Evolutionary conservation across 1,140 invertebrate genomes (phyloP).

Genomic region (Oscheius sp.): DNA sequence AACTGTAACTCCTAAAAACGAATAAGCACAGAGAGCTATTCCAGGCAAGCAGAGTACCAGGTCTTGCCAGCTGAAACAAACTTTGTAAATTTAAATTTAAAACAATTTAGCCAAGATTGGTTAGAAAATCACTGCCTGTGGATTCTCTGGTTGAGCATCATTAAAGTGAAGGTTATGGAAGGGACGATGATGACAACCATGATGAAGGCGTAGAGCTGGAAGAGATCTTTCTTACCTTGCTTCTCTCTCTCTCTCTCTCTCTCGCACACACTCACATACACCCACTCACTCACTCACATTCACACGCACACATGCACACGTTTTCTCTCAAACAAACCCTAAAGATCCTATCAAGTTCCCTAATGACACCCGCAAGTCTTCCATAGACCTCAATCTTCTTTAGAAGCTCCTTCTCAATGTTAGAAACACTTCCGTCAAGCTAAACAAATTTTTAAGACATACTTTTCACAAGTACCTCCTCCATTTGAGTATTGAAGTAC

Average conservation of each 20-base stretch:
- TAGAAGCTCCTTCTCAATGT: slow-evolving; percentile 9
- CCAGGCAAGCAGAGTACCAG: slow-evolving; percentile 21
- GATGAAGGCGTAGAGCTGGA: slow-evolving; percentile 43
- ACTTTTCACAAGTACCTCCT: neutral
- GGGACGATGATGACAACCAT: slow-evolving; percentile 46
- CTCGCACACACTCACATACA: too few species aligned
- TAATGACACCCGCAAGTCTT: slow-evolving; percentile 16
- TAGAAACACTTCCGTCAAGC: neutral
- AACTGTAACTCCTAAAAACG: slow-evolving; percentile 38
- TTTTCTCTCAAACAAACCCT: slow-evolving; percentile 11
- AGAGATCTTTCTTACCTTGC: neutral
- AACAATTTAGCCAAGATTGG: too few species aligned
- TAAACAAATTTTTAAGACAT: neutral
- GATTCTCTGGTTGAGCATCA: slow-evolving; percentile 31
- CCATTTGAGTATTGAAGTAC: slow-evolving; percentile 31
- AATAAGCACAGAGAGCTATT: slow-evolving; percentile 36
- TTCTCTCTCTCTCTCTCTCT: too few species aligned
- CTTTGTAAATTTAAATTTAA: too few species aligned
- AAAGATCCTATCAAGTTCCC: slow-evolving; percentile 35
- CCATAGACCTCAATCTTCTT: slow-evolving; percentile 33
- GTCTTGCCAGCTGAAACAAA: neutral
- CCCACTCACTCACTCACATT: too few species aligned
- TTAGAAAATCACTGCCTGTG: neutral
- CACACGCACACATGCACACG: neutral
- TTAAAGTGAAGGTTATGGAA: slow-evolving; percentile 41